phyloP scores from a whole-genome alignment of 2,797 vertebrate species.

The Alosa sapidissima region DNA sequence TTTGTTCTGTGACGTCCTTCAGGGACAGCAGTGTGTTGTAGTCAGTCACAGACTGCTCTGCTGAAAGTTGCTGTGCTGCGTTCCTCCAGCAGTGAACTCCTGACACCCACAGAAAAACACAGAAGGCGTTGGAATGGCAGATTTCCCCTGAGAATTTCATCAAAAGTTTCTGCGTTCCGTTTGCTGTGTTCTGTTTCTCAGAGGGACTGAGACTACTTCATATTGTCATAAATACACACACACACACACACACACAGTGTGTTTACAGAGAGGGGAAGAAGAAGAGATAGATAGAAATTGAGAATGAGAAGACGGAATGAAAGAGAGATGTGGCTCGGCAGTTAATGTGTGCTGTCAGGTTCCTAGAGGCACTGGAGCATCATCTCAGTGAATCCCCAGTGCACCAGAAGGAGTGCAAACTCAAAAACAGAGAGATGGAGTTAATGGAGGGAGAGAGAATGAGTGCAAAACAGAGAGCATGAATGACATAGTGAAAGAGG shows the following conservation, averaged over 20 bases:
- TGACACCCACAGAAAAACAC: neutral
- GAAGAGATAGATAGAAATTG: neutral
- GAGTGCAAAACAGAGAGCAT: neutral
- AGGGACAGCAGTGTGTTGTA: too few species aligned
- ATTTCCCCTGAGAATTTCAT: constrained; percentile 1
- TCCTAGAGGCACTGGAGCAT: neutral
- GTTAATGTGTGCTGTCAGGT: neutral
- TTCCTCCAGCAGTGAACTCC: too few species aligned
- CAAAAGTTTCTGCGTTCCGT: neutral
- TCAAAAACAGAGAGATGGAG: too few species aligned
- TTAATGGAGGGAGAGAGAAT: neutral
- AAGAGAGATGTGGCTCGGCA: neutral
- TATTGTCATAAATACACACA: neutral
- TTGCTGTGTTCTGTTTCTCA: neutral
- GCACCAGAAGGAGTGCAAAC: too few species aligned
- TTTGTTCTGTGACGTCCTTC: too few species aligned
- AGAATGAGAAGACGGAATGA: neutral
- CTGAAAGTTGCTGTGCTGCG: neutral
- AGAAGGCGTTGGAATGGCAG: neutral
- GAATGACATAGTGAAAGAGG: neutral
- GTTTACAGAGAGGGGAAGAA: neutral
- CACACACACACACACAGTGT: neutral
- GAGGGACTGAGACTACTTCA: too few species aligned
- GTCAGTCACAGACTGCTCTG: neutral
- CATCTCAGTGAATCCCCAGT: neutral